Conservation (phyloP, 2,888 invertebrate species). For the Drosophila eohydei region DNA sequence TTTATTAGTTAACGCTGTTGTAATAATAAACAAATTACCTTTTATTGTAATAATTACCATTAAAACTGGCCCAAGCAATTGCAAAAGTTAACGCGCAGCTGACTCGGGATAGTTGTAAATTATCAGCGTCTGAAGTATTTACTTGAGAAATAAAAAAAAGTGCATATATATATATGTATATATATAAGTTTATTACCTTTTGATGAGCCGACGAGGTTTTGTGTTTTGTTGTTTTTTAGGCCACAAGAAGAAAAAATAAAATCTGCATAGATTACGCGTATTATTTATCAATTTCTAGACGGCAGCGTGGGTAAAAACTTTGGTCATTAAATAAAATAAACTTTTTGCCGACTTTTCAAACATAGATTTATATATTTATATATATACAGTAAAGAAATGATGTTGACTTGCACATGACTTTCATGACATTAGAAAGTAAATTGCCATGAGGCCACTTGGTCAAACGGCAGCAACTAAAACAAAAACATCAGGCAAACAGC, state of each 20-base stretch:
- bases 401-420: constrained; percentile 78
- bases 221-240: constrained; percentile 16
- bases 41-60: constrained; percentile 36
- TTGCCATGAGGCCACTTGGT: constrained; percentile 79
- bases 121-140: constrained; percentile 16
- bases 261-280: constrained; percentile 58
- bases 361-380: constrained; percentile 8
- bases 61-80: constrained; percentile 26
- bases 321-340: constrained; percentile 53
- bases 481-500: constrained; percentile 25
- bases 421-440: constrained; percentile 79
- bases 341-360: constrained; percentile 30
- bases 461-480: constrained; percentile 64
- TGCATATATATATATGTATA: neutral
- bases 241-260: constrained; percentile 26
- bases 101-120: constrained; percentile 28
- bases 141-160: constrained; percentile 3
- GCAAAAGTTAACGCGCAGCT: constrained; percentile 11
- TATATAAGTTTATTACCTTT: constrained; percentile 48
- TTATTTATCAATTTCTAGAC: constrained; percentile 60
- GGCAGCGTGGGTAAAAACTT: constrained; percentile 60
- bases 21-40: constrained; percentile 40
- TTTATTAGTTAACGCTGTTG: constrained; percentile 12
- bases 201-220: constrained; percentile 47
- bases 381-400: constrained; percentile 41